Conservation (phyloP, 1,140 invertebrate species). For the Drosophila quadrilineata region DNA sequence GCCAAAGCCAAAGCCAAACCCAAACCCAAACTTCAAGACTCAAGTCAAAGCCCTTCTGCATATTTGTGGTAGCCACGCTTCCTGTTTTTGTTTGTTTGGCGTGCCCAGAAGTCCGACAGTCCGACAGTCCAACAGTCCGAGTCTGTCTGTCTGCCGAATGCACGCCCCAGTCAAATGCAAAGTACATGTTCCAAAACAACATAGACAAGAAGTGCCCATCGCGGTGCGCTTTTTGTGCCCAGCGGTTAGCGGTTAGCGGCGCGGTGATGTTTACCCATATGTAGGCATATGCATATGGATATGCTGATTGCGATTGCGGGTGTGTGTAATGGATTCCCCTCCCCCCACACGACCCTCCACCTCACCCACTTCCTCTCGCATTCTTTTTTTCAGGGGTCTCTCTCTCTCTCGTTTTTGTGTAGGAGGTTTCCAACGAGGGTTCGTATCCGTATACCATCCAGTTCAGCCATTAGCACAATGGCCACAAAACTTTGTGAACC, state of each 20-base stretch:
- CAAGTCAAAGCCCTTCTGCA: constrained; percentile 52
- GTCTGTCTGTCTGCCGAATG: background rate
- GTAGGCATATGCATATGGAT: constrained; percentile 80
- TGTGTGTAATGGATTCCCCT: constrained; percentile 32
- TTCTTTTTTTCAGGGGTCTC: too few species aligned
- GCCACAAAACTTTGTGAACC: constrained; percentile 55
- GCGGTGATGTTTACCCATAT: constrained; percentile 79
- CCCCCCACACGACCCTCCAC: too few species aligned
- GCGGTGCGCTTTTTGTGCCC: constrained; percentile 56
- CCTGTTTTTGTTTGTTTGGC: constrained; percentile 74
- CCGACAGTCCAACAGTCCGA: constrained; percentile 11
- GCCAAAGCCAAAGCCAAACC: constrained; percentile 42
- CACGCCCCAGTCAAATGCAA: constrained; percentile 3
- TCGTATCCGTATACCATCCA: constrained; percentile 1
- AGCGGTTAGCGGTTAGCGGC: constrained; percentile 59
- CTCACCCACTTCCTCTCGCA: too few species aligned
- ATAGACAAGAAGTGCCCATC: constrained; percentile 70
- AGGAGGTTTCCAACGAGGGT: background rate
- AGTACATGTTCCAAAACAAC: too few species aligned
- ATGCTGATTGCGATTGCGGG: constrained; percentile 66
- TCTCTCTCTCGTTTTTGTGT: too few species aligned
- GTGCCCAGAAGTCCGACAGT: constrained; percentile 5
- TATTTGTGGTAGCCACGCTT: constrained; percentile 79
- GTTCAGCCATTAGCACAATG: constrained; percentile 38
- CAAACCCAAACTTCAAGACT: constrained; percentile 21